phyloP scores from a whole-genome alignment of 2,113 vertebrate genomes.

The Oncorhynchus gorbuscha region DNA sequence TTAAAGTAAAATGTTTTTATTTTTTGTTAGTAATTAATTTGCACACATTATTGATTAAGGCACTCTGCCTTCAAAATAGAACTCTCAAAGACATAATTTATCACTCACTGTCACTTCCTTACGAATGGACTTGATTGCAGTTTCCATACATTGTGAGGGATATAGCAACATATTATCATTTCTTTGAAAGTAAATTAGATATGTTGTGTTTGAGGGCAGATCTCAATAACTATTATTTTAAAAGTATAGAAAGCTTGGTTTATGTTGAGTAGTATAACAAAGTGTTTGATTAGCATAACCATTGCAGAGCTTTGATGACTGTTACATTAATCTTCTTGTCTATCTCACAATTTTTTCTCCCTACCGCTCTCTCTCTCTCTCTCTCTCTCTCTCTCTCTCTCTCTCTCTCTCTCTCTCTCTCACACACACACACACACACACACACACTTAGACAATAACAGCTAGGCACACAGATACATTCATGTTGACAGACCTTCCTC shows the following conservation, averaged over 20 bases:
- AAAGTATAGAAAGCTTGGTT: background rate
- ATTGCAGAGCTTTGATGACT: background rate
- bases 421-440: background rate
- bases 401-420: too few relatives aligned
- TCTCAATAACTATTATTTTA: background rate
- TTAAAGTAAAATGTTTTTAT: background rate
- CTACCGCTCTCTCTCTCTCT: too few relatives aligned
- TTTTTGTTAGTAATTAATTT: background rate
- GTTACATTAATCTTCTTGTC: background rate
- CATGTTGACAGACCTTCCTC: slow-evolving; percentile 44
- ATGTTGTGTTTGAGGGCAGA: background rate
- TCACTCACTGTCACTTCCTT: background rate
- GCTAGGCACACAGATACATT: slow-evolving; percentile 42
- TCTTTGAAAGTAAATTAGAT: background rate
- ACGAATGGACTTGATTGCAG: background rate
- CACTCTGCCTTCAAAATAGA: background rate
- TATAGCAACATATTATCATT: background rate
- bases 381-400: too few relatives aligned
- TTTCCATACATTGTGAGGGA: background rate
- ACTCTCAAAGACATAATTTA: background rate
- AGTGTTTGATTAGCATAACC: background rate
- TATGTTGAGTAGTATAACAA: background rate
- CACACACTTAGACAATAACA: slow-evolving; percentile 15
- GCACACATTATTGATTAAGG: background rate
- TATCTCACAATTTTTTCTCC: background rate